Evolutionary conservation across 2,797 vertebrate species (phyloP), one percentile per base, ranked within the genome.

Genomic region (Mycteria americana): DNA sequence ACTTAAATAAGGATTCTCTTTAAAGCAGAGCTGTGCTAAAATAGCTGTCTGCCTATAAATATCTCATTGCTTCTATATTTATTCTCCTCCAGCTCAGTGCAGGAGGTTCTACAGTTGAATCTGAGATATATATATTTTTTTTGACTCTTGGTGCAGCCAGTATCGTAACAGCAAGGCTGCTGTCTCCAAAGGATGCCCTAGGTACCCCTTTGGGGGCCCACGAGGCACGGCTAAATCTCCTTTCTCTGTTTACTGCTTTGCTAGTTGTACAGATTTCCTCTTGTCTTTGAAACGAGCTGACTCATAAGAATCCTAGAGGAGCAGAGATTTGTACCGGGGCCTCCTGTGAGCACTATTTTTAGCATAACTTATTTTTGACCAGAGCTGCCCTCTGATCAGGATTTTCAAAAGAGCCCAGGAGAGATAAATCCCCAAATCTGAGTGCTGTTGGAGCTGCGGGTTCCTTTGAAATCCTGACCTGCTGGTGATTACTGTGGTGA

Each of bases 1-100:
- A n/a, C 80, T 95, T 90, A 95, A 97, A 93, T 91, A 91, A 93
- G 95, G 89, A 56, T 73, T 91, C 85, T 97, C 96, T 96, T 96
- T 90, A 88, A 95, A 95, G 90, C 65, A 73, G 62, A 81, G 41
- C 88, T 81, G n/a, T 22, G 73, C 96, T 96, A 92, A 94, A 93
- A 96, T 94, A 97, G 92, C 74, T 60, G 50, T 43, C 83, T 93
- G 59, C 89, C 96, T 96, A 94, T 94, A 96, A 96, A 96, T 95
- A 97, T 46, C 93, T 88, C 56, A 18, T 64, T 27, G 86, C 80
- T 91, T 92, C 94, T 92, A 90, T 93, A 92, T 97, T 97, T 95
- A 63, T 92, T 88, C 73, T 88, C 18, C 15, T 72, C 50, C 39
- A 64, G 41, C 59, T 92, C 45, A 4, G 31, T 37, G 76, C 83